phyloP scores from a whole-genome alignment of 1,140 invertebrate genomes.

The Anoplolepis gracilipes region DNA sequence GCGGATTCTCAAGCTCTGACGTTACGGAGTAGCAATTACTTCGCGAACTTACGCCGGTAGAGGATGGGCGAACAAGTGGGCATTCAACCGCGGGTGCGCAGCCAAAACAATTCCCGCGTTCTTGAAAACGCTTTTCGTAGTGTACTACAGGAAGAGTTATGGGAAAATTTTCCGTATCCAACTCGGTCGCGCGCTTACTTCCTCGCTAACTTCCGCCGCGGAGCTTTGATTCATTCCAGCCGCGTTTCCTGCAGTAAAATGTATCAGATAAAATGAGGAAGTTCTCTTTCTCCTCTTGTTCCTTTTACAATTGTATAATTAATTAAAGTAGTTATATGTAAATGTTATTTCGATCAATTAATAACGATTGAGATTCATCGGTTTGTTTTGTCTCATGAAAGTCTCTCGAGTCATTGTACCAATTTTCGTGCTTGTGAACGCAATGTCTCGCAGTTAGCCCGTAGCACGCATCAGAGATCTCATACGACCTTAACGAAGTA shows the following conservation, averaged over 20 bases:
- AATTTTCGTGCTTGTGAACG: not conserved
- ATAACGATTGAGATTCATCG: not conserved
- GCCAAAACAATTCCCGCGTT: conserved; percentile 68
- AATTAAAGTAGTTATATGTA: not conserved
- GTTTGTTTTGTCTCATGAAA: not conserved
- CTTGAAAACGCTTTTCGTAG: conserved; percentile 50
- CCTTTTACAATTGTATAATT: not conserved
- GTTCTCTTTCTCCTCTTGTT: too few species aligned
- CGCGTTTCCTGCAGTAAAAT: conserved; percentile 4
- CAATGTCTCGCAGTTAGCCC: not conserved
- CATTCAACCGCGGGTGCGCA: conserved; percentile 63
- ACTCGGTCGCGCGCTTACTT: conserved; percentile 46
- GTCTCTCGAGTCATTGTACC: not conserved
- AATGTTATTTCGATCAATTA: not conserved
- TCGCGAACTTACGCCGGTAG: conserved; percentile 55
- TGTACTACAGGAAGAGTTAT: conserved; percentile 54
- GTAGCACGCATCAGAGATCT: conserved; percentile 3
- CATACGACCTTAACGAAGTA: conserved; percentile 16
- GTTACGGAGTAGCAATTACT: conserved; percentile 70
- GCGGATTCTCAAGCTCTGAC: conserved; percentile 50
- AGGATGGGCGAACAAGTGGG: conserved; percentile 70
- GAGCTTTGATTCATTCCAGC: conserved; percentile 40
- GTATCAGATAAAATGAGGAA: conserved; percentile 12
- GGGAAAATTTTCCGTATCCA: conserved; percentile 49
- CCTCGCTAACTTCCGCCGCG: conserved; percentile 29